Percentiles rank a stretch among this genome's conserved stretches.
Conservation (phyloP, 64 coral and sea anemone genomes). For the Porites lutea region DNA sequence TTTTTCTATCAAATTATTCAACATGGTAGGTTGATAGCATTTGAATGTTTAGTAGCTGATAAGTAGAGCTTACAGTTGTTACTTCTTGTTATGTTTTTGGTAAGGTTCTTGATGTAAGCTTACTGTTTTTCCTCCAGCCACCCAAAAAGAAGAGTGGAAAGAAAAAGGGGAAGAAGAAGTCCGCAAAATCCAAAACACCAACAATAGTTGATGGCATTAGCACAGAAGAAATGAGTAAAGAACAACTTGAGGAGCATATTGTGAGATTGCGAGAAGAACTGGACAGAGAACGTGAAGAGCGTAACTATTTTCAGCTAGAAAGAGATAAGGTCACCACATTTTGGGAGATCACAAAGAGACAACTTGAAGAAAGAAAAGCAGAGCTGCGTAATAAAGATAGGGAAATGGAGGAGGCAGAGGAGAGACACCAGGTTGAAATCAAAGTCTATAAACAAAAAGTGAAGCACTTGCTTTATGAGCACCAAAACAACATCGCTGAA, state of each 20-base stretch:
- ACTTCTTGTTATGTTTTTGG: background rate
- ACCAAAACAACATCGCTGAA: constrained; percentile 99
- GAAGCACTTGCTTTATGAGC: constrained; percentile 97
- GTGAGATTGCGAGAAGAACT: constrained; percentile 91
- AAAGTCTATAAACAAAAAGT: constrained; percentile 99
- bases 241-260: constrained; percentile 98
- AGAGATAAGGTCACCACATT: constrained; percentile 98
- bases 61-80: no score
- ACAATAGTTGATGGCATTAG: constrained; percentile 99
- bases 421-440: constrained; percentile 98
- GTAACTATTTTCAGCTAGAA: constrained; percentile 98
- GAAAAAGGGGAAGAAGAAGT: constrained; percentile 95
- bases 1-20: background rate
- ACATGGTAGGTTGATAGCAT: background rate
- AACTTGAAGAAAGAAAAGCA: constrained; percentile 95
- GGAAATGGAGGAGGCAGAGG: constrained; percentile 99
- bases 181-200: constrained; percentile 93
- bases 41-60: background rate
- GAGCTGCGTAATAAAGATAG: constrained; percentile 96
- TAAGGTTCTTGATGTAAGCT: background rate
- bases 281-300: constrained; percentile 95
- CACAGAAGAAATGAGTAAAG: constrained; percentile 98
- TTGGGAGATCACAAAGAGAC: constrained; percentile 98
- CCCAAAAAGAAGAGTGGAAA: constrained; percentile 94
- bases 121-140: constrained; percentile 58